phyloP scores from a whole-genome alignment of 2,797 vertebrate genomes.

The Erethizon dorsatum region DNA sequence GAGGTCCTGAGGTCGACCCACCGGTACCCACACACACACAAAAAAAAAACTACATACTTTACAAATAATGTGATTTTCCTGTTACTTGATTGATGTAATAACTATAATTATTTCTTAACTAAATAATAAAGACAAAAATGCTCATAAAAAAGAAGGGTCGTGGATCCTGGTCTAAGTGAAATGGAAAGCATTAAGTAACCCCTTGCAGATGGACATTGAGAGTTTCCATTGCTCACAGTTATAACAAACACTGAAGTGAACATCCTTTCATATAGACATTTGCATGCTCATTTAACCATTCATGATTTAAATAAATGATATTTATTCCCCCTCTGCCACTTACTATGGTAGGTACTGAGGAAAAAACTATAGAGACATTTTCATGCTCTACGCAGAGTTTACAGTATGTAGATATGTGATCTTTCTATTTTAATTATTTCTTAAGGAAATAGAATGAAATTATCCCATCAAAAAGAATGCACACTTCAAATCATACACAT shows the following conservation, averaged over 20 bases:
- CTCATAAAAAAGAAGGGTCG: not conserved
- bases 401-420: not conserved
- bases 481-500: not conserved
- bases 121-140: not conserved
- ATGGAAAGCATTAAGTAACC: not conserved
- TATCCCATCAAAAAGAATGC: not conserved
- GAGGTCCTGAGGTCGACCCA: too few relatives aligned
- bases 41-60: not conserved
- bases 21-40: not conserved
- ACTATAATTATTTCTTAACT: not conserved
- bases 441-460: conserved; percentile 41
- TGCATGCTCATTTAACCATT: not conserved
- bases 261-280: not conserved
- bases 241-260: not conserved
- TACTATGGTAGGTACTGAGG: not conserved
- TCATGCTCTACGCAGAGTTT: not conserved
- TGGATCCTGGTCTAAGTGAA: not conserved
- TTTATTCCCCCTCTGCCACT: not conserved
- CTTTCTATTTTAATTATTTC: conserved; percentile 15
- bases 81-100: not conserved
- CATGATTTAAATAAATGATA: not conserved
- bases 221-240: not conserved
- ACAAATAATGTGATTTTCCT: not conserved
- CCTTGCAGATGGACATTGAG: not conserved
- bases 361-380: not conserved